Evolutionary conservation across 2,888 invertebrate species (phyloP).

Genomic region (Koerneria pararmatus): DNA sequence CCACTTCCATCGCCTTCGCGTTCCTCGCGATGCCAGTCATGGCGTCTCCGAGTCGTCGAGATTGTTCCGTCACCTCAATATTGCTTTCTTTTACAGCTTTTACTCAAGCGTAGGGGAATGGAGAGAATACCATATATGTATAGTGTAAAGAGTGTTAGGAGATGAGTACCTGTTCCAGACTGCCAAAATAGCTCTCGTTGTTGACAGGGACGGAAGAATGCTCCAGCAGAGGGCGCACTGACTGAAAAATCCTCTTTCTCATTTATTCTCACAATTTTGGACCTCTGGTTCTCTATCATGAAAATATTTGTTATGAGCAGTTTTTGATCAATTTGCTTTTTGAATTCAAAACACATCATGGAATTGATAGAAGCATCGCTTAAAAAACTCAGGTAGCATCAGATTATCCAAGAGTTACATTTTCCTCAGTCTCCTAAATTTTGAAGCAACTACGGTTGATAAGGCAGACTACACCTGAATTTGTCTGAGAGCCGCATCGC

Average conservation of each 20-base stretch:
- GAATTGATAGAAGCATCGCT: too few relatives aligned
- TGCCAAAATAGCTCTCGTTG: constrained; percentile 69
- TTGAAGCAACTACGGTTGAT: too few relatives aligned
- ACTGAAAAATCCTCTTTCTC: constrained; percentile 59
- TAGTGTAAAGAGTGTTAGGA: not conserved
- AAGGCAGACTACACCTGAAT: constrained; percentile 72
- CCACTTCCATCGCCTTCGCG: constrained; percentile 80
- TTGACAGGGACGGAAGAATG: constrained; percentile 82
- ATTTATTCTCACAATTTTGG: constrained; percentile 1
- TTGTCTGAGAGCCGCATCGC: constrained; percentile 87
- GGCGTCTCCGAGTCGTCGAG: constrained; percentile 69
- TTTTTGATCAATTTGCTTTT: not conserved
- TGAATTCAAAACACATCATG: not conserved
- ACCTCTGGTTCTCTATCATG: too few relatives aligned
- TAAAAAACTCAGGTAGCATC: too few relatives aligned
- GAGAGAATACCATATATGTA: not conserved
- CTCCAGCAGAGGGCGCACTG: constrained; percentile 76
- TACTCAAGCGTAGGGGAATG: not conserved
- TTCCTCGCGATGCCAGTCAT: constrained; percentile 91
- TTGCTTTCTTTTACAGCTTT: not conserved
- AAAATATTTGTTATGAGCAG: too few relatives aligned
- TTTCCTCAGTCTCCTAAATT: too few relatives aligned
- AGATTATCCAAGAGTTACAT: too few relatives aligned
- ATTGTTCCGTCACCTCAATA: constrained; percentile 74
- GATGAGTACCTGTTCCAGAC: constrained; percentile 28